Base-by-base conservation (phyloP, 1,140 invertebrate genomes). In the Bombus affinis region DNA sequence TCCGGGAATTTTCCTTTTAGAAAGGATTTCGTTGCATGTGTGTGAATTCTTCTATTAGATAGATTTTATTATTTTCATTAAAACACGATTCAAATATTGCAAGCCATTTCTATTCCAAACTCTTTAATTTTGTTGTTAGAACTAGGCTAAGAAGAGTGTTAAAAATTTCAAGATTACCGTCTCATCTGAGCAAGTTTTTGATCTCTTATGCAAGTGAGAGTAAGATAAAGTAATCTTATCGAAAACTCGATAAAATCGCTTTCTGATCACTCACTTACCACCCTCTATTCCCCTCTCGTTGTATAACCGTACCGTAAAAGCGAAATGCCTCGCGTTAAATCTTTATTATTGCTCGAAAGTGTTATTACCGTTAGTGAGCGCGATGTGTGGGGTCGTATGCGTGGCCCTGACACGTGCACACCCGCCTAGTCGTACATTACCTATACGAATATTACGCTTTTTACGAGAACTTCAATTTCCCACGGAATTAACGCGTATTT, bases 371-470 rank as follows among this genome's bases (percentile, higher is more conserved):
- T 76, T 76, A 83, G 42, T 39, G 42, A 15, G 2, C 35, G 42
- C 59, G 59, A 66, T 53, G 71, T 59, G 57, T n/a, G 79, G 32
- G 32, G 39, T 10, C 39, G 12, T 65, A 44, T 65, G 42, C 72
- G 72, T 59, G 70, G 39, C 59, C 59, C 57, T 83, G 81, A 83
- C 72, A 68, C 81, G 81, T 76, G 80, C 80, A 44, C 47, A 12
- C 32, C 47, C 70, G 25, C 12, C 72, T 39, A 62, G 3, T 18
- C 81, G 62, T 83, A 76, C 76, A 76, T 83, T 76, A 83, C 75
- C 81, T 10, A n/a, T 75, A 82, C 72, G 81, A 82, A 82, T 82
- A 82, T 83, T 83, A 65, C 81, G 15, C 42, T 83, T 83, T 82
- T 44, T 83, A 82, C 72, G 71, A 75, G 57, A 82, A 82, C 71